phyloP scores from a whole-genome alignment of 1,140 invertebrate species.

The Papilio helenus region DNA sequence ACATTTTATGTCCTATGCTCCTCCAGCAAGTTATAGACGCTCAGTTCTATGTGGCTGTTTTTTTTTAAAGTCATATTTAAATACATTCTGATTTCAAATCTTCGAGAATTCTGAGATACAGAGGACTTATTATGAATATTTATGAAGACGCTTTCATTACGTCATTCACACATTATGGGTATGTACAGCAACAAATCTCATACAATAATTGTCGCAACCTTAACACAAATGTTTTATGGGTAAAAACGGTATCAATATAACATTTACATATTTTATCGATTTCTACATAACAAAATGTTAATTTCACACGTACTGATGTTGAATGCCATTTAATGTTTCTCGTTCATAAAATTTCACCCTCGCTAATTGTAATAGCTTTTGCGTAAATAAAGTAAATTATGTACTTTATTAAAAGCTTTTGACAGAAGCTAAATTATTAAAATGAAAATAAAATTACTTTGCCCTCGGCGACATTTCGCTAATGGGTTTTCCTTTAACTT shows the following conservation, averaged over 20 bases:
- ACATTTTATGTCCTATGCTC: not conserved
- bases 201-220: too few species aligned
- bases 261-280: not conserved
- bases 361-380: conserved; percentile 25
- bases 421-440: conserved; percentile 18
- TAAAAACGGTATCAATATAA: too few species aligned
- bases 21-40: too few species aligned
- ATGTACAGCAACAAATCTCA: too few species aligned
- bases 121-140: too few species aligned
- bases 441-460: conserved; percentile 21
- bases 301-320: conserved; percentile 7
- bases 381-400: conserved; percentile 23
- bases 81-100: too few species aligned
- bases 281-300: not conserved
- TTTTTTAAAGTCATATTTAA: too few species aligned
- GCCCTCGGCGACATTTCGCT: conserved; percentile 11
- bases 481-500: conserved; percentile 15
- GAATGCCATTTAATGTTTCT: not conserved
- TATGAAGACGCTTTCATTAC: too few species aligned
- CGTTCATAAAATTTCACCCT: conserved; percentile 17
- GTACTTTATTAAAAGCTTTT: conserved; percentile 20
- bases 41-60: too few species aligned
- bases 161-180: too few species aligned
- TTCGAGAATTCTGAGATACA: too few species aligned
- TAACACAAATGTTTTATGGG: too few species aligned